phyloP scores from a whole-genome alignment of 2,888 invertebrate genomes.

The Acanthosepion pharaonis region DNA sequence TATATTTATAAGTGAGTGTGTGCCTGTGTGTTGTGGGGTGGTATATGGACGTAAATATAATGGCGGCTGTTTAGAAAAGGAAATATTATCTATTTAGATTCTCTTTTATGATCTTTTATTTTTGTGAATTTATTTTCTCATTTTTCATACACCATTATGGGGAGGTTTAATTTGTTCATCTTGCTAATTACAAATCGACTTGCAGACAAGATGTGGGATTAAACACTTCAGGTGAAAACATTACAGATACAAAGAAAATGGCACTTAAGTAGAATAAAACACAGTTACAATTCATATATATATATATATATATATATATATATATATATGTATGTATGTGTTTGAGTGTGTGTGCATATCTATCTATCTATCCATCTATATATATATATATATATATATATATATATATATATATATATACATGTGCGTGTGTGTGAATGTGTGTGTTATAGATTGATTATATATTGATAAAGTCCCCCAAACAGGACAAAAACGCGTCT shows the following conservation, averaged over 20 bases:
- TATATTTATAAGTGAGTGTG: not conserved
- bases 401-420: not conserved
- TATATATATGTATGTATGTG: not conserved
- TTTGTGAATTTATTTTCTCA: not conserved
- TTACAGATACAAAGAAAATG: not conserved
- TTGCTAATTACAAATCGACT: not conserved
- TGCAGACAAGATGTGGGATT: not conserved
- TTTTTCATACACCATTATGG: not conserved
- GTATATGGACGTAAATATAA: not conserved
- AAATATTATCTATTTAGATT: too few relatives aligned
- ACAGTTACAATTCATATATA: not conserved
- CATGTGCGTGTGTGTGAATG: not conserved
- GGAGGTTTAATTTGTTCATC: not conserved
- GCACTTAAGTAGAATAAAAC: not conserved
- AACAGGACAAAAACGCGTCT: too few relatives aligned
- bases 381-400: not conserved
- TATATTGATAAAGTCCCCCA: too few relatives aligned
- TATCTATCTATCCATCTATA: not conserved
- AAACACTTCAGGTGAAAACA: not conserved
- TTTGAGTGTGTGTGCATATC: not conserved
- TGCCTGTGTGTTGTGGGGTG: too few relatives aligned
- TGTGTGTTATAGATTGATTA: too few relatives aligned
- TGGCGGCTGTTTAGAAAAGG: not conserved
- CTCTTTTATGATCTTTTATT: not conserved
- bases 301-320: conserved; percentile 20